Evolutionary conservation across 2,113 vertebrate genomes (phyloP), one percentile per base, ranked within the genome.

Genomic region (Sceloporus undulatus): DNA sequence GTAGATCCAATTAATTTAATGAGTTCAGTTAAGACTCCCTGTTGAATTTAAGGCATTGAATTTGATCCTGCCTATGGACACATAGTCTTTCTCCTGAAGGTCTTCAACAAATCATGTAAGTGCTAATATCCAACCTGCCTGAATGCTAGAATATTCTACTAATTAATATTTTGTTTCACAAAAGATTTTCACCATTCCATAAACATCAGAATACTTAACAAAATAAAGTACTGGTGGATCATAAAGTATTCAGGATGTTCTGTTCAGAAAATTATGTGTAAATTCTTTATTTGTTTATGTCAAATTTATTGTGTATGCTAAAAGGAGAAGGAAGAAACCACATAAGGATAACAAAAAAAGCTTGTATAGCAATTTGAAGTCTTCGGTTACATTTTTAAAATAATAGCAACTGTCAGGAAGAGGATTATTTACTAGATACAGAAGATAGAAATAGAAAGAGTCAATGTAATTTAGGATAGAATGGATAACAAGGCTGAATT

Each of bases 391-490:
- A 79, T 86, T 18, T 88, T 79, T 40, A 34, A 89, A 82, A 82
- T 70, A 91, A 90, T 85, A 54, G 52, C 65, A 90, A 91, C n/a
- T 42, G 34, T 19, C 27, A 93, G 82, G 92, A 68, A 52, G 14
- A 91, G 42, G 70, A 66, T 84, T 29, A 91, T 78, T 79, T 89
- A 91, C 5, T 66, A 94, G 84, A 89, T n/a, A 6, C 89, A 11
- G 70, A 48, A 25, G 2, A 85, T 54, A 93, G 80, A 89, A 90
- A 59, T 89, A 88, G 40, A 92, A 91, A 76, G 85, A 62, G 90
- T 86, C 92, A 42, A 65, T 89, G 83, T 89, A 91, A 93, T 91
- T 93, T 88, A 94, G n/a, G 91, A 87, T 87, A 93, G 48, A 95
- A 82, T 86, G 52, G 73, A 94, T 90, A 85, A 94, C 92, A 92